Evolutionary conservation across 1,140 invertebrate species (phyloP), one percentile per base, ranked within the genome.

Genomic region (Acromyrmex charruanus): DNA sequence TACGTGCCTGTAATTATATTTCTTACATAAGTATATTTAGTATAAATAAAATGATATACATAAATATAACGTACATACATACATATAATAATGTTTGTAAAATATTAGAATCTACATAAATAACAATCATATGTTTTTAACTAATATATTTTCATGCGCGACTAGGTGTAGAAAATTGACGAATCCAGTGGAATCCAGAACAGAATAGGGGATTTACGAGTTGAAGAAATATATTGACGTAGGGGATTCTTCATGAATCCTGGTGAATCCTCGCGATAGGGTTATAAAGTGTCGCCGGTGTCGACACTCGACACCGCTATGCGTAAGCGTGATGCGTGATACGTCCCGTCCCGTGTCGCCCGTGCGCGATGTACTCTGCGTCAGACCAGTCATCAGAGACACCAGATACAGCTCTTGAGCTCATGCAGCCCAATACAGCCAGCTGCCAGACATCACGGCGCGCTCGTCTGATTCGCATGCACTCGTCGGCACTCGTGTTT

Each of bases 381-480:
- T 5, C 35, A 21, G 21, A 25, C 3, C 12, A 61, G 59, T 35
- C 31, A 28, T 3, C 35, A 7, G 35, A 35, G 5, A 35, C 31
- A 35, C 39, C 39, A 44, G 10, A 25, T 10, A 25, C 58, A 25
- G 53, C 53, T 39, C 7, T 9, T 39, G 35, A 39, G 7, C 35
- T 35, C 31, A 35, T 35, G 7, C 35, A 39, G 35, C 35, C 35
- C 0, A 39, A 59, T 10, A 25, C 58, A 25, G 53, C 18, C 39
- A 44, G 16, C 14, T 31, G 25, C 1, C 18, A 74, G 55, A 61
- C 35, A 77, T 49, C 75, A 49, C 75, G 75, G 59, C 25, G 75
- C 75, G 49, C 44, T 79, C 59, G 39, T 44, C 59, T 25, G 44
- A 31, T 18, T 51, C 55, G 75, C 16, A 21, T 28, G 75, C 16